Evolutionary conservation across 2,113 vertebrate genomes (phyloP).

Genomic region (Datnioides undecimradiatus): DNA sequence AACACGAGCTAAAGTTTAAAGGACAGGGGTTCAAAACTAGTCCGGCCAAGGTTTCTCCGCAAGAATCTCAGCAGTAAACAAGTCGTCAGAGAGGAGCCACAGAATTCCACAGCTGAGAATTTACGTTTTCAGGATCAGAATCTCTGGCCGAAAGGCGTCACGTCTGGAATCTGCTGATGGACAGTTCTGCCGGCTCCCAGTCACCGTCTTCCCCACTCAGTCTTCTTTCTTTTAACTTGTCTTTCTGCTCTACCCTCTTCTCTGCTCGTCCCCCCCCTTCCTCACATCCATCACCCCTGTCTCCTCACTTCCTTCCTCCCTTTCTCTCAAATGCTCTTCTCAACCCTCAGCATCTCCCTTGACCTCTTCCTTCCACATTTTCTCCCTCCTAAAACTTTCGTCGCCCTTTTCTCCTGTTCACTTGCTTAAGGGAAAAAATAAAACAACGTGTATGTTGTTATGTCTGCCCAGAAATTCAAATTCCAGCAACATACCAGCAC

Average conservation of each 20-base stretch:
- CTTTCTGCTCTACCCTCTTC: constrained; percentile 2
- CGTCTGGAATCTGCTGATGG: constrained; percentile 59
- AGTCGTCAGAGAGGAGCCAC: not conserved
- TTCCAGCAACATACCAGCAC: constrained; percentile 76
- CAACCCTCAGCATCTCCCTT: not conserved
- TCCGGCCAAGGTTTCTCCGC: not conserved
- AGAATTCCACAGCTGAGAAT: constrained; percentile 26
- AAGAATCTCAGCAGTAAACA: constrained; percentile 23
- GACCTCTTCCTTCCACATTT: constrained; percentile 11
- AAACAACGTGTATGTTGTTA: constrained; percentile 31
- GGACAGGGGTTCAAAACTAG: not conserved
- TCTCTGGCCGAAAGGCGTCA: constrained; percentile 28
- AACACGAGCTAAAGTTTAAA: not conserved
- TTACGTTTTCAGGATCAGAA: constrained; percentile 28
- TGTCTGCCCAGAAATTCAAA: constrained; percentile 57
- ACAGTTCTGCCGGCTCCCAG: not conserved
- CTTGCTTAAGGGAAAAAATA: not conserved
- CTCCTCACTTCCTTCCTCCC: constrained; percentile 48
- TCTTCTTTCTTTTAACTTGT: not conserved
- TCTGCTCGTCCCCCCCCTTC: not conserved
- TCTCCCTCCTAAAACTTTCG: not conserved
- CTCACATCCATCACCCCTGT: constrained; percentile 7
- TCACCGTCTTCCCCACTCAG: constrained; percentile 16
- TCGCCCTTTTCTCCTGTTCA: not conserved
- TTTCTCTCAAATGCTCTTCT: constrained; percentile 25